Base-by-base conservation (phyloP, 2,888 invertebrate species). In the Sthenelais limicola region DNA sequence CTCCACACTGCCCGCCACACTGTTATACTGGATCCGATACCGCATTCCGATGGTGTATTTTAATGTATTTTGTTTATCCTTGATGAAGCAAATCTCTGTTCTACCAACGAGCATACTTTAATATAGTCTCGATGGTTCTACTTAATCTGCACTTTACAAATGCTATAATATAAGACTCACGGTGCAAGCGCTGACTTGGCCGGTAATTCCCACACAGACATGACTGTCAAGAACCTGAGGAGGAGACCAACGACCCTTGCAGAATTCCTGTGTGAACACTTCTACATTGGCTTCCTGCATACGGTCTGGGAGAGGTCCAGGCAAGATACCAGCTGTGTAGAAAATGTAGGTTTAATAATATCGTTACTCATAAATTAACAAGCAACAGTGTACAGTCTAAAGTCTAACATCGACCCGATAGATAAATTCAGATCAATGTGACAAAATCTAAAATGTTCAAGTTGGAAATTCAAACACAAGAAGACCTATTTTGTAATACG, bases 211-310 rank as follows among this genome's bases (percentile, higher is more conserved):
- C 7, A 43, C 62, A 38, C 62, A 62, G 62, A 62, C 18, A 26
- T 62, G 35, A 12, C 43, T 62, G 1, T 33, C 62, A n/a, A 24
- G 35, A 43, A 62, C 43, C 62, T 62, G 62, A 7, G 24, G 24
- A 5, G n/a, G 24, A 1, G 38, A 38, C 62, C 62, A 62, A 12
- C 62, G 35, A 7, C 62, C 62, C 21, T 18, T 3, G 18, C 62
- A 62, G 62, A 62, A 62, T 5, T 62, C 62, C 21, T 15, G 62
- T 1, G 62, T 24, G 62, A 62, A 62, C 4, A 62, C 24, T 9
- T 35, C 18, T 24, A 62, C 62, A 5, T 21, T 24, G 1, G 62
- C 62, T 18, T 62, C 62, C 2, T 62, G 62, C 5, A 62, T 35
- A n/a, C 62, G 33, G 62, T 62, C 62, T 21, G 62, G 62, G 3